These are phyloP conservation scores for Drosophila serrata DNA, from an alignment of 1,140 invertebrate genomes.

Conservation along the genomic window DNA sequence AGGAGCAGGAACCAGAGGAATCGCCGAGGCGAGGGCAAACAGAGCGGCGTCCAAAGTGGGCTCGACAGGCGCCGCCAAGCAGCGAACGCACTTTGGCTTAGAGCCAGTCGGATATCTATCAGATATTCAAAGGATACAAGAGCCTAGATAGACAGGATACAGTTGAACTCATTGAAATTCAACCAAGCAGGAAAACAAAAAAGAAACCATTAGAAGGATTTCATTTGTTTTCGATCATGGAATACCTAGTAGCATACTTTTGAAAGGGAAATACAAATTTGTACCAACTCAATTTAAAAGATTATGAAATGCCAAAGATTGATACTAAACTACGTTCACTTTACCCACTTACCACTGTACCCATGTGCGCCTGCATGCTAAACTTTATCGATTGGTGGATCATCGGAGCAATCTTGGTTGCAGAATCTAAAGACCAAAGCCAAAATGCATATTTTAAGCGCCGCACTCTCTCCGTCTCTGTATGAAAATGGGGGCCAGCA, in stretches of 20 bases:
- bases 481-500: slow-evolving; percentile 57
- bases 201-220: not conserved
- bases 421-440: slow-evolving; percentile 61
- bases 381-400: slow-evolving; percentile 73
- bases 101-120: slow-evolving; percentile 49
- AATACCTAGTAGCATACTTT: no score
- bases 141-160: slow-evolving; percentile 2
- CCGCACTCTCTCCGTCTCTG: slow-evolving; percentile 16
- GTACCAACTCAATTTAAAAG: not conserved
- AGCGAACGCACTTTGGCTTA: slow-evolving; percentile 73
- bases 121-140: slow-evolving; percentile 17
- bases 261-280: not conserved
- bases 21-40: slow-evolving; percentile 34
- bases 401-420: slow-evolving; percentile 59
- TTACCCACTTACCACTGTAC: not conserved
- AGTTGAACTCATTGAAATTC: slow-evolving; percentile 16
- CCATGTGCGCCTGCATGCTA: slow-evolving; percentile 25
- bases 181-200: not conserved
- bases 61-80: slow-evolving; percentile 50
- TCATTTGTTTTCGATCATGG: not conserved
- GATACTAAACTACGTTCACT: not conserved
- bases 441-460: slow-evolving; percentile 66
- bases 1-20: not conserved
- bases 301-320: not conserved
- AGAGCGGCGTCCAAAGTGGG: slow-evolving; percentile 45